phyloP scores from a whole-genome alignment of 2,888 invertebrate species.

The Caenorhabditis becei region DNA sequence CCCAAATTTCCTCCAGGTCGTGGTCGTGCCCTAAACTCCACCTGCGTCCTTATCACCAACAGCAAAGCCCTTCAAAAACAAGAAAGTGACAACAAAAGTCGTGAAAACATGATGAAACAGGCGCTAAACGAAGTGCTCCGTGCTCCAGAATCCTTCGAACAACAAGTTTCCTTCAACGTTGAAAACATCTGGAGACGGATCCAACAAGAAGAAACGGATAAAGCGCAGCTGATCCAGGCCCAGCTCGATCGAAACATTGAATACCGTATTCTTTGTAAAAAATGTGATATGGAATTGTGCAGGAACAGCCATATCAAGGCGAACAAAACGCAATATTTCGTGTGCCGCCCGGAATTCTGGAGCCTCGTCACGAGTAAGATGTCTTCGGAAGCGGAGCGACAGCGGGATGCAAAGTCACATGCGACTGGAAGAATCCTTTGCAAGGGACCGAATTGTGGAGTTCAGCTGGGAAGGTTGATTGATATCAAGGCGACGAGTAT shows the following conservation, averaged over 20 bases:
- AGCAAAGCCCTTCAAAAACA: constrained; percentile 34
- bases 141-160: constrained; percentile 5
- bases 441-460: constrained; percentile 24
- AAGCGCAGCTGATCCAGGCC: constrained; percentile 9
- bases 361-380: constrained; percentile 13
- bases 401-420: neutral
- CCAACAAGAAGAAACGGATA: constrained; percentile 20
- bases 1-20: constrained; percentile 64
- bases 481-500: constrained; percentile 14
- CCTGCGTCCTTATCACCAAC: constrained; percentile 65
- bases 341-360: constrained; percentile 59
- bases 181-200: constrained; percentile 32
- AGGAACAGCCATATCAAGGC: constrained; percentile 36
- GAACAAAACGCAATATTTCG: constrained; percentile 50
- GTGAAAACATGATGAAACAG: constrained; percentile 49
- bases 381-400: neutral
- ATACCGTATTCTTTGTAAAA: constrained; percentile 58
- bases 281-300: constrained; percentile 52
- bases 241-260: constrained; percentile 9
- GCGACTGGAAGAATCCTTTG: constrained; percentile 38
- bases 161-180: neutral
- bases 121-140: constrained; percentile 24
- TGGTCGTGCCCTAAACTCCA: constrained; percentile 58
- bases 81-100: constrained; percentile 60
- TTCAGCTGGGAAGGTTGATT: constrained; percentile 32